Evolutionary conservation across 2,797 vertebrate genomes (phyloP).

Genomic region (Esox masquinongy): DNA sequence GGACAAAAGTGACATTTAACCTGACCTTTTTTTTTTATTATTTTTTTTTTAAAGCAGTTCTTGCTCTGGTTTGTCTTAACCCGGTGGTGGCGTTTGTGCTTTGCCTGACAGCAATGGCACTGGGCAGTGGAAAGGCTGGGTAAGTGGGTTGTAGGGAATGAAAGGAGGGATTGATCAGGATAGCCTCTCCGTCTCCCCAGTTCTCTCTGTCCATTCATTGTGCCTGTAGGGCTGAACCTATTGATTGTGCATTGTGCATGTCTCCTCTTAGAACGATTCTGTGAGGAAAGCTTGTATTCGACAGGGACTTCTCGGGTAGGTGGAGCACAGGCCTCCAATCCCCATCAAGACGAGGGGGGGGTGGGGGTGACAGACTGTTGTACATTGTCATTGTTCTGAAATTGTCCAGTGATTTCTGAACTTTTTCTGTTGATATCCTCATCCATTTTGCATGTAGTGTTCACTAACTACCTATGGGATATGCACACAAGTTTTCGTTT

Average conservation of each 20-base stretch:
- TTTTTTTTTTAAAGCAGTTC: slow-evolving; percentile 43
- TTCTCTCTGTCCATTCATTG: slow-evolving; percentile 81
- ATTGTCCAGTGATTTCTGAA: no score
- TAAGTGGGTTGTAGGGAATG: slow-evolving; percentile 68
- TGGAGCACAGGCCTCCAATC: neutral
- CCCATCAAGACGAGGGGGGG: neutral
- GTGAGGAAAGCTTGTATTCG: slow-evolving; percentile 51
- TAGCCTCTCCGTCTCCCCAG: slow-evolving; percentile 67
- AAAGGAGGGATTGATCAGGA: slow-evolving; percentile 80
- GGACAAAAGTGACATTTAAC: neutral
- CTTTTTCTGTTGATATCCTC: no score
- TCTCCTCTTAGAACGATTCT: slow-evolving; percentile 42
- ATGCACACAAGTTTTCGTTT: no score
- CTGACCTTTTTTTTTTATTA: neutral
- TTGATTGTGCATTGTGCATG: slow-evolving; percentile 70
- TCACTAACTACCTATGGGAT: no score
- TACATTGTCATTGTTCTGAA: neutral
- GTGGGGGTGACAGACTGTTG: neutral
- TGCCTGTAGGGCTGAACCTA: slow-evolving; percentile 72
- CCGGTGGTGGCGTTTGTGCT: slow-evolving; percentile 62
- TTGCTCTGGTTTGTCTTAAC: slow-evolving; percentile 59
- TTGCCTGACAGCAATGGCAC: slow-evolving; percentile 65
- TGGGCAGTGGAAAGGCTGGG: slow-evolving; percentile 50
- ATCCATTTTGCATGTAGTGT: no score
- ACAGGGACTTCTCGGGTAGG: slow-evolving; percentile 23